Evolutionary conservation across 2,113 vertebrate species (phyloP), one percentile per base, ranked within the genome.

Genomic region (Platichthys stellatus): DNA sequence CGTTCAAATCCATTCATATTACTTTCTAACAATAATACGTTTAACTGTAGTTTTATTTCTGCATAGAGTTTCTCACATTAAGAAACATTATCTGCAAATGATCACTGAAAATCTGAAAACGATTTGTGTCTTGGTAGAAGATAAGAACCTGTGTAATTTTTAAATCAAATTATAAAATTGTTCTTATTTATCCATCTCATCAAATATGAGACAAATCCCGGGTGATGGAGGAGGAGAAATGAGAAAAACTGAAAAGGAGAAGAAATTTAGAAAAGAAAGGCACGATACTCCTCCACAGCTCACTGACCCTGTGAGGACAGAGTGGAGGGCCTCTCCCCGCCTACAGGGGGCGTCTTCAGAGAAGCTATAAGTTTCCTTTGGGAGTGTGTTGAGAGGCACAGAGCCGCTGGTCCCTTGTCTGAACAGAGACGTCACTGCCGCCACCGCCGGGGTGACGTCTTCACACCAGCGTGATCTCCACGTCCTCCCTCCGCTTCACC

Each of bases 381-480:
- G 65, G 78, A 75, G 74, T 72, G 31, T 2, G 35, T 74, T 76
- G 5, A 57, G 70, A 72, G 63, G 58, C 38, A 12, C 38, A 40
- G 38, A 40, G 38, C 38, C 38, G 9, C 63, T 18, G 64, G 51
- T 78, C 75, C 31, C 43, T 38, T 80, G 72, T 74, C 62, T 23
- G 0, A 66, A 28, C 57, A n/a, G 69, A 72, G 13, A 31, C 26
- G 18, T 26, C 26, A 20, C 43, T 43, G 53, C 49, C 65, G 61
- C 24, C 64, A 23, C 78, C 80, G 18, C 75, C 79, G 63, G 75
- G 77, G 64, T 17, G 74, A 15, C 9, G 24, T 62, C 57, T 24
- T 90, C 86, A 94, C 82, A 94, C 93, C 84, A 94, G 90, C 18
- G 94, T 94, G 81, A 94, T 94, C 88, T 94, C 94, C 72, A 94